These are phyloP conservation scores for Rhorus exstirpatorius DNA, from an alignment of 2,888 invertebrate species.

Conservation along the genomic window DNA sequence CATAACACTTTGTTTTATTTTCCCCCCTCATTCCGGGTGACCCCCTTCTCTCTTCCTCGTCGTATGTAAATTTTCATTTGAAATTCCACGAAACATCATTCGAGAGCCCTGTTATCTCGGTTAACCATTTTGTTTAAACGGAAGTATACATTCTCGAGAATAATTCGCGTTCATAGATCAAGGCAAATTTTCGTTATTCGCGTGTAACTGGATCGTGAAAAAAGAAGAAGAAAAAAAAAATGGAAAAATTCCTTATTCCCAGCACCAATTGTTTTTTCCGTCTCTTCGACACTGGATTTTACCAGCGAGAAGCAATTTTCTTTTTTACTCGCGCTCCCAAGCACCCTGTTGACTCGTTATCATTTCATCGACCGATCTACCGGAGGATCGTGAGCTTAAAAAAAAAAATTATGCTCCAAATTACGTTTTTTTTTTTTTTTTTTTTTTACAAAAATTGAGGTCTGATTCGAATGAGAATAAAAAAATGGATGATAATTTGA, in stretches of 20 bases:
- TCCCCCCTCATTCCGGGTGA: too few species aligned
- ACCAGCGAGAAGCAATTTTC: slow-evolving; percentile 11
- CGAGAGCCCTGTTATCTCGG: neutral
- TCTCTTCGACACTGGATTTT: neutral
- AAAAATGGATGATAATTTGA: too few species aligned
- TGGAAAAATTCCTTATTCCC: slow-evolving; percentile 1
- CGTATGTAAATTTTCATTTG: slow-evolving; percentile 44
- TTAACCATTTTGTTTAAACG: neutral
- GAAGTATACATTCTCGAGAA: slow-evolving; percentile 26
- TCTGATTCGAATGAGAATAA: too few species aligned
- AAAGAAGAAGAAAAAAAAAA: too few species aligned
- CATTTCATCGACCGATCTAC: too few species aligned
- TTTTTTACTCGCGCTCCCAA: too few species aligned
- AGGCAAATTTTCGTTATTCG: slow-evolving; percentile 32
- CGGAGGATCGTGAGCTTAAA: too few species aligned
- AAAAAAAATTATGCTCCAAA: too few species aligned
- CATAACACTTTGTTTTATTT: too few species aligned
- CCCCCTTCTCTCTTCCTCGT: neutral
- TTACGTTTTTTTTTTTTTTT: too few species aligned
- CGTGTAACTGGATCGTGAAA: slow-evolving; percentile 6
- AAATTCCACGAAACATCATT: slow-evolving; percentile 22
- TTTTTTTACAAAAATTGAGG: too few species aligned
- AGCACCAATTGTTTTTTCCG: neutral
- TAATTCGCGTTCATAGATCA: slow-evolving; percentile 28
- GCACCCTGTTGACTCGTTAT: too few species aligned